Base-by-base conservation (phyloP, 2,113 vertebrate genomes). In the Callopanchax toddi region DNA sequence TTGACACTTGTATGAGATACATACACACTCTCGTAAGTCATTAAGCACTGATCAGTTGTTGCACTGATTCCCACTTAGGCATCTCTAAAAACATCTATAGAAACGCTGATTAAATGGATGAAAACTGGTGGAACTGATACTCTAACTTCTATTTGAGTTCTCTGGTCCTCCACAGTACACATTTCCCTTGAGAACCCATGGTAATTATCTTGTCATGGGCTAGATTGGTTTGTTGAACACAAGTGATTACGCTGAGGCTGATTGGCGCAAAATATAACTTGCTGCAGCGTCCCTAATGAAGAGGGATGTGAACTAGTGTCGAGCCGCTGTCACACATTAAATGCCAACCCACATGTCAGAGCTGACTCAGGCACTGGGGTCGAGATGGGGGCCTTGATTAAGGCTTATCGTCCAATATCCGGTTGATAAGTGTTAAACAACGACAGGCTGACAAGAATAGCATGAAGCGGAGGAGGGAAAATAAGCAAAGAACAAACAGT, bases 141-240 rank as follows among this genome's bases (percentile, higher is more conserved):
- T 37, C n/a, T 50, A 39, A 74, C 64, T 74, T 55, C 60, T 6
- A 20, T 66, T 61, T 17, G 37, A 68, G 59, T 44, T 51, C 72
- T 23, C 10, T 1, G 62, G 74, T 74, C 62, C 67, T 59, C 43
- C 29, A 46, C n/a, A 23, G 40, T 5, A 1, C 45, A 22, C 16
- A 15, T 54, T 69, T 66, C 66, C 71, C 71, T 58, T 37, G 15
- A 74, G 82, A 71, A 67, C 42, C 68, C 37, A 2, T 3, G 43
- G 67, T 82, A 90, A 91, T 89, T 88, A 90, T 86, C 86, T 89
- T 86, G 84, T 90, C 87, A 85, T 53, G 32, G 40, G 45, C 71
- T 76, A 39, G 61, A 82, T 76, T 50, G 53, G 58, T 79, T 75
- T 79, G 78, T 82, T 84, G 78, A 86, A 81, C 69, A 71, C 78